These are phyloP conservation scores for Archegozetes longisetosus DNA, from an alignment of 1,140 invertebrate species.

Conservation along the genomic window DNA sequence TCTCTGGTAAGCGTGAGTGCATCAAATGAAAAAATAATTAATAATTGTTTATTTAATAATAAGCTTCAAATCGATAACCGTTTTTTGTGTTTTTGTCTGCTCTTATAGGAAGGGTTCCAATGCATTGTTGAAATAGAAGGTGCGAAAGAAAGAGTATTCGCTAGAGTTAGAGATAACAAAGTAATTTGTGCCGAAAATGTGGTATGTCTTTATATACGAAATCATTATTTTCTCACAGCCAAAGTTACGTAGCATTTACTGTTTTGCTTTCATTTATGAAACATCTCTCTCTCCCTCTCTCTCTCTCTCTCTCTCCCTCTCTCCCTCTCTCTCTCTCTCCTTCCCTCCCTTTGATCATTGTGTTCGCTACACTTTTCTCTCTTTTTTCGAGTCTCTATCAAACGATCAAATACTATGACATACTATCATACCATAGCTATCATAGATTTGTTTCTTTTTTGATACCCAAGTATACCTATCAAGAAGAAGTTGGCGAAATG, in stretches of 20 bases:
- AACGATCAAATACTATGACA: background rate
- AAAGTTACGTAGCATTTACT: too few relatives aligned
- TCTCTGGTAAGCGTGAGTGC: conserved; percentile 25
- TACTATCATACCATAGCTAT: background rate
- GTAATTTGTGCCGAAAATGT: conserved; percentile 79
- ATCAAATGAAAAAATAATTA: background rate
- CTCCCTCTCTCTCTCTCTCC: background rate
- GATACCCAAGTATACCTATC: conserved; percentile 55
- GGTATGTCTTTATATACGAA: conserved; percentile 34
- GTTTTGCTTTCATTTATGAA: too few relatives aligned
- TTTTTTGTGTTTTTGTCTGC: conserved; percentile 1
- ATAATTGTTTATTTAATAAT: too few relatives aligned
- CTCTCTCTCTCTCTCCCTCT: too few relatives aligned
- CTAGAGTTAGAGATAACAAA: conserved; percentile 59
- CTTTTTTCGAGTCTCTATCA: background rate
- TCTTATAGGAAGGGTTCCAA: conserved; percentile 39
- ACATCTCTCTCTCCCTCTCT: too few relatives aligned
- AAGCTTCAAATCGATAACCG: background rate
- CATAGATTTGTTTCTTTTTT: background rate
- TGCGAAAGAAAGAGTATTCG: conserved; percentile 69
- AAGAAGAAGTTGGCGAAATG: conserved; percentile 64
- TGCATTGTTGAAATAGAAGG: conserved; percentile 80
- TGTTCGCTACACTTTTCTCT: background rate
- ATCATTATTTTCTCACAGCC: too few relatives aligned
- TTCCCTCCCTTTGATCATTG: background rate